These are phyloP conservation scores for Brachionichthys hirsutus DNA, from an alignment of 2,113 vertebrate genomes.

Conservation along the genomic window DNA sequence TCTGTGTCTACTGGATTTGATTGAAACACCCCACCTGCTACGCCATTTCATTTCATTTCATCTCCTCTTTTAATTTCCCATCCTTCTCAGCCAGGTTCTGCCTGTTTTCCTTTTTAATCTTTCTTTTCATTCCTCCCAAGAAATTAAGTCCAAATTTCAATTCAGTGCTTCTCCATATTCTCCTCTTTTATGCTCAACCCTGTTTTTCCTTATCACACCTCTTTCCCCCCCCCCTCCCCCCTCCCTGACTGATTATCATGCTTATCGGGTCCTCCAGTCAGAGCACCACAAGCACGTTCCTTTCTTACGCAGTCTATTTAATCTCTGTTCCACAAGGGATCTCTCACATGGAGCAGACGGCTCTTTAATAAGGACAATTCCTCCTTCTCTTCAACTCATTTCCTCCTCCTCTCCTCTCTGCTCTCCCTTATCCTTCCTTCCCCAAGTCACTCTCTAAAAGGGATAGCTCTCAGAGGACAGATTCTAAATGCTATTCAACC, in stretches of 20 bases:
- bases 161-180: conserved; percentile 14
- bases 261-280: conserved; percentile 56
- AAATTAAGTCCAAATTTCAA: conserved; percentile 28
- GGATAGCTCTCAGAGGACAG: conserved; percentile 62
- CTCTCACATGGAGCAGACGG: conserved; percentile 59
- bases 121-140: conserved; percentile 14
- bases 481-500: conserved; percentile 72
- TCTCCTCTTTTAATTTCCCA: conserved; percentile 15
- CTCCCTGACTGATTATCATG: conserved; percentile 46
- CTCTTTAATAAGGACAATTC: conserved; percentile 73
- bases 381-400: conserved; percentile 50
- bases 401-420: conserved; percentile 1
- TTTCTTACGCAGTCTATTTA: conserved; percentile 72
- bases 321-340: conserved; percentile 71
- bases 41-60: conserved; percentile 1
- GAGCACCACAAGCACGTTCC: conserved; percentile 51
- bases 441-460: conserved; percentile 40
- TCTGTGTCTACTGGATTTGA: conserved; percentile 15
- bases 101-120: conserved; percentile 11
- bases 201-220: conserved; percentile 25
- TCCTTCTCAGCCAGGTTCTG: conserved; percentile 12
- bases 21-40: conserved; percentile 18
- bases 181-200: conserved; percentile 8
- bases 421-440: conserved; percentile 2
- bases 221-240: conserved; percentile 30